Evolutionary conservation across 2,797 vertebrate species (phyloP), one percentile per base, ranked within the genome.

Genomic region (Nannoperca obscura): DNA sequence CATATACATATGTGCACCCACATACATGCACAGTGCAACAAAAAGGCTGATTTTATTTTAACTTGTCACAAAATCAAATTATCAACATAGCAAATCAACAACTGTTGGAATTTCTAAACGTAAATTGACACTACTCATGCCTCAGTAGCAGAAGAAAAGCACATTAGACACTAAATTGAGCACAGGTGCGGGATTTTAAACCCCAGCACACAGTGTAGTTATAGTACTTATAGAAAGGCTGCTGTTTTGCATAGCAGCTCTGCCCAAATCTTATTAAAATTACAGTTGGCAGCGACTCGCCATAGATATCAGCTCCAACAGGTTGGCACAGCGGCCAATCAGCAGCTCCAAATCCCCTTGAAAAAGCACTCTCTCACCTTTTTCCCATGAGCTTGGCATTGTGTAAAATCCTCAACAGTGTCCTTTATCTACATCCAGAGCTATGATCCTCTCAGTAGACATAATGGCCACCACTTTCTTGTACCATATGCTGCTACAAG

Each of bases 281-380:
- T 75, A 67, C 80, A 87, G 85, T 4, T 85, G 85, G 85, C 71
- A 71, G 71, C n/a, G 2, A 55, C 63, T 59, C 66, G 36, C 57
- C 75, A 58, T 19, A 68, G 69, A 76, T 71, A 78, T 68, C 27
- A 80, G 47, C 60, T 80, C 66, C 42, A 79, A 85, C 70, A 76
- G 74, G 74, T 83, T 74, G 67, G 73, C 67, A 81, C 67, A 74
- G 76, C 11, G 5, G 78, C 73, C 63, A 65, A 83, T 80, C 67
- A 47, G 32, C 61, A 54, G 17, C 53, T 80, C 73, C 57, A 78
- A 80, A 78, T 81, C 38, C 66, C 61, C 57, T 59, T 59, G 49
- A 66, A 75, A 79, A 70, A 67, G 42, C 54, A 71, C 49, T 57
- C 1, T 11, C 36, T 80, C 54, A 75, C 59, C 61, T 54, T 74